Conservation (phyloP, 2,888 invertebrate species). For the Ectobius pallidus region DNA sequence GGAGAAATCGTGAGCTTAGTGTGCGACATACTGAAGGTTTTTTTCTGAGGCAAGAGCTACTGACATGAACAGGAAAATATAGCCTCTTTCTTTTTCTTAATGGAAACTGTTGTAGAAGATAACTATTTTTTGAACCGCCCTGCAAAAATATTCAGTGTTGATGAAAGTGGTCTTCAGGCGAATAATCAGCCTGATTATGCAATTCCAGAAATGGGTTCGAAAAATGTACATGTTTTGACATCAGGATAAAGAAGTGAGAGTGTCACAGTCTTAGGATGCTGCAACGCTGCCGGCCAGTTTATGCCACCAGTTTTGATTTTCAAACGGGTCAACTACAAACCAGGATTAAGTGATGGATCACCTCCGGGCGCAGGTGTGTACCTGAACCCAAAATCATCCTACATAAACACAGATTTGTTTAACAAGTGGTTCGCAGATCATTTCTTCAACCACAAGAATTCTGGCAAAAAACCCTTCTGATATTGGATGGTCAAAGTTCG, state of each 20-base stretch:
- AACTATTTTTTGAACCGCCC: background rate
- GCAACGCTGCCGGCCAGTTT: slow-evolving; percentile 41
- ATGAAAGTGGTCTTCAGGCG: background rate
- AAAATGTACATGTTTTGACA: slow-evolving; percentile 11
- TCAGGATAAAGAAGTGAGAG: background rate
- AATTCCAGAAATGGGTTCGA: background rate
- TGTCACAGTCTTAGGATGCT: slow-evolving; percentile 34
- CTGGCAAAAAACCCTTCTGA: background rate
- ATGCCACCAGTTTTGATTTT: slow-evolving; percentile 42
- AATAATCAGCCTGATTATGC: background rate
- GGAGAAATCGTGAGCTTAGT: background rate
- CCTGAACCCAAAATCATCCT: slow-evolving; percentile 43
- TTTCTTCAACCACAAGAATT: slow-evolving; percentile 25
- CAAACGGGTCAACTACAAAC: slow-evolving; percentile 42
- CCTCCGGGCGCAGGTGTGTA: slow-evolving; percentile 36
- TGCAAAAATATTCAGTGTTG: background rate
- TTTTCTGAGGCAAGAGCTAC: background rate
- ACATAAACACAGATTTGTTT: slow-evolving; percentile 39
- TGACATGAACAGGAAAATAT: background rate
- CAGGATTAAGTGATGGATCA: slow-evolving; percentile 39
- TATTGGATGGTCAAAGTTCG: background rate
- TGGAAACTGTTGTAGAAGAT: background rate
- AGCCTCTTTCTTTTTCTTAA: background rate
- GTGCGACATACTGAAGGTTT: background rate
- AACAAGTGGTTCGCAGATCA: slow-evolving; percentile 37